Base-by-base conservation (phyloP, 2,797 vertebrate species). In the Thaleichthys pacificus region DNA sequence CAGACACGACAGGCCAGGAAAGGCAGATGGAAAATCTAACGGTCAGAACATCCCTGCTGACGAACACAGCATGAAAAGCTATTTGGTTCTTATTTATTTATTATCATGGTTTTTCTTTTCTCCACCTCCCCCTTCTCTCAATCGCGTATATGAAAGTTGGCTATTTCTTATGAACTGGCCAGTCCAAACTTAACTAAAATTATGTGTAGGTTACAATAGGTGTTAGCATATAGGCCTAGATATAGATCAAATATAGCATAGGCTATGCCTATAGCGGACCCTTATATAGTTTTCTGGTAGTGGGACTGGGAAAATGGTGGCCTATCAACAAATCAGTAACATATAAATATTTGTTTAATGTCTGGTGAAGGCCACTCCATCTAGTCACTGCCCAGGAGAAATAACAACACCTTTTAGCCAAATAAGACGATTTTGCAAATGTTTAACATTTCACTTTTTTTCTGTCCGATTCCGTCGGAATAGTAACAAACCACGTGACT, bases 401-500 rank as follows among this genome's bases (percentile, higher is more conserved):
- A 51, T 35, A 35, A 35, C 32, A 35, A 8, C 7, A 35, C 32
- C 32, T 7, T 35, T 35, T 35, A 35, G 5, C 32, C 8, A 35
- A 35, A 35, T 35, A 35, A 35, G 32, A 3, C 12, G 28, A 14
- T 47, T 47, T 56, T 0, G 51, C 51, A n/a, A n/a, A 56, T 17
- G 51, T 17, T 56, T 56, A 63, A 54, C 49, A 32, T 57, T 57
- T 57, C 17, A 38, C 21, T 9, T 19, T 60, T 60, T 11, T 38
- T 61, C 4, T 24, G 61, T 26, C 15, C 26, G 24, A 17, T 5
- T n/a, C 61, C n/a, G 21, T 26, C 56, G 24, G 22, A 19, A 28
- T 22, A 9, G 5, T 58, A 51, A 0, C 0, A 4, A 0, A 70
- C 28, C 90, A 92, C 82, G 86, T 92, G 91, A 88, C 77, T 7